Evolutionary conservation across 92 coral and sea anemone species (phyloP).

Genomic region (Porites divaricata): DNA sequence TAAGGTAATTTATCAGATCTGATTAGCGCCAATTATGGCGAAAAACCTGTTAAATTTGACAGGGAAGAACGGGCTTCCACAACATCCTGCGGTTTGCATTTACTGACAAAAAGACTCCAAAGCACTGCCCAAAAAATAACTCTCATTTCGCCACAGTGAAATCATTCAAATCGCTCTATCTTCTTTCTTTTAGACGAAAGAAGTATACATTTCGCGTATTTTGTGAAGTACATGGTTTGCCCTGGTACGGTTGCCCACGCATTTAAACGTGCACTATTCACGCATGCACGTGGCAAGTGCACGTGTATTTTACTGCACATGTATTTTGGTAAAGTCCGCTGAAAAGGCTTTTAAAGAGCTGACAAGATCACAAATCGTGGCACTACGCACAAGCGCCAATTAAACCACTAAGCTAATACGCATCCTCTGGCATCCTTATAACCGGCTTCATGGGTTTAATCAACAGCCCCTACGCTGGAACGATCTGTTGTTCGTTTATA

Average conservation of each 20-base stretch:
- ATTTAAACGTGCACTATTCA: neutral
- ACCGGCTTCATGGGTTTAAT: no score
- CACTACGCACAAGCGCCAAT: no score
- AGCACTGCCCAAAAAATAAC: constrained; percentile 26
- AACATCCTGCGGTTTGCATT: neutral
- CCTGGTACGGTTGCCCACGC: constrained; percentile 13
- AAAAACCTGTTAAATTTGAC: constrained; percentile 36
- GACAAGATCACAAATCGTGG: no score
- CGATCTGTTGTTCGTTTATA: no score
- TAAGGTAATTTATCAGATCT: neutral
- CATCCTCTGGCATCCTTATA: no score
- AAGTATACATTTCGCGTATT: constrained; percentile 2
- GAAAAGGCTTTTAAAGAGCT: neutral
- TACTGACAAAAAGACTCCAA: constrained; percentile 14
- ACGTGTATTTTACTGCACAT: neutral
- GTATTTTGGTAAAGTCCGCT: neutral
- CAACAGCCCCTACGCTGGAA: no score
- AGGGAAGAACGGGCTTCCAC: constrained; percentile 1
- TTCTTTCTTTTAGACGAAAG: neutral
- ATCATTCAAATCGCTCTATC: neutral
- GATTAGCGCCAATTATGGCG: no score
- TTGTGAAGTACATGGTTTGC: constrained; percentile 9
- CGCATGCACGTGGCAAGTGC: neutral
- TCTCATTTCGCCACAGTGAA: constrained; percentile 18
- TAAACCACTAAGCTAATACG: no score